Conservation (phyloP, 2,888 invertebrate species). For the Sesia apiformis region DNA sequence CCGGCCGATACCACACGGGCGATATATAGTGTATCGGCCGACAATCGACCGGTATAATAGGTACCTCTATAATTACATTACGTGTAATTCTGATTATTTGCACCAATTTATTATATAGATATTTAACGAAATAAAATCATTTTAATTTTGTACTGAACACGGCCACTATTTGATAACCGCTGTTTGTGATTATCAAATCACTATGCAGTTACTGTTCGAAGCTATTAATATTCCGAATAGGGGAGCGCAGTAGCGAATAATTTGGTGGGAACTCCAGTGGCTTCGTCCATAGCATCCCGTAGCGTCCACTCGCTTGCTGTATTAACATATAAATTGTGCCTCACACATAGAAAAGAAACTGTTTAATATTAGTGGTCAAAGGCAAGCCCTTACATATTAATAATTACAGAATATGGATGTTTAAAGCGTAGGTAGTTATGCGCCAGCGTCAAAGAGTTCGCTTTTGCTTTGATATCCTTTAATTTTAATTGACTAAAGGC, state of each 20-base stretch:
- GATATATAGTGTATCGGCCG: no score
- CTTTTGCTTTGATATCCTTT: no score
- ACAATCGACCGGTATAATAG: no score
- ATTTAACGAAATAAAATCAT: no score
- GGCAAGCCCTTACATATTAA: neutral
- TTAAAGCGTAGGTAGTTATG: no score
- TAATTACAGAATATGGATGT: neutral
- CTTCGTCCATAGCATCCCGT: slow-evolving; percentile 16
- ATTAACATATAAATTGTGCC: slow-evolving; percentile 37
- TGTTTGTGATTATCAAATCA: slow-evolving; percentile 37
- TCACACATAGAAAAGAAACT: slow-evolving; percentile 18
- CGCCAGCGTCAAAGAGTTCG: no score
- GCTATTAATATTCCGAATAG: slow-evolving; percentile 44
- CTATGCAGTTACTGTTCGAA: slow-evolving; percentile 25
- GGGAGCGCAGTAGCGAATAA: slow-evolving; percentile 30
- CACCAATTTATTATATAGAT: no score
- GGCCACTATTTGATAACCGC: slow-evolving; percentile 4
- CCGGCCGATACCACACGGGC: no score
- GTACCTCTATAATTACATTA: no score
- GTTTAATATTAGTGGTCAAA: slow-evolving; percentile 7
- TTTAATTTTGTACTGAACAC: no score
- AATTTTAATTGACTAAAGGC: no score
- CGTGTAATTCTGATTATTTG: no score
- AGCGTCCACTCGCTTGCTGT: slow-evolving; percentile 14
- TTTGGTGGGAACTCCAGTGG: slow-evolving; percentile 32